phyloP scores from a whole-genome alignment of 2,797 vertebrate genomes.

The Hyperoplus lanceolatus region DNA sequence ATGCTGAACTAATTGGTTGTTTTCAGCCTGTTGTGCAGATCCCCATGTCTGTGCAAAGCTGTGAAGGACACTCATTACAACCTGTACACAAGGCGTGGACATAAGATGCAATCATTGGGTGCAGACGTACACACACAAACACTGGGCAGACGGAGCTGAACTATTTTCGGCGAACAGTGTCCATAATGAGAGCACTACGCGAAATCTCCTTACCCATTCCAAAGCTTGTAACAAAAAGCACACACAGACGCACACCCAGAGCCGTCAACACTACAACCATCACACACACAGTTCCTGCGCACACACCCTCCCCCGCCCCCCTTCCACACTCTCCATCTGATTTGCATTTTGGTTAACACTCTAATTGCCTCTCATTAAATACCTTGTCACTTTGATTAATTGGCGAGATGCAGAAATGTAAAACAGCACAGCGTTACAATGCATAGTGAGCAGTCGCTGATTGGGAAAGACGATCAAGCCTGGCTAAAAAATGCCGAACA shows the following conservation, averaged over 20 bases:
- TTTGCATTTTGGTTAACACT: constrained; percentile 84
- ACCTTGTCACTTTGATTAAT: constrained; percentile 88
- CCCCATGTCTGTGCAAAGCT: constrained; percentile 42
- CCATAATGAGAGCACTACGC: constrained; percentile 46
- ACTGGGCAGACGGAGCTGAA: constrained; percentile 31
- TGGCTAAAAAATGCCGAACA: constrained; percentile 43
- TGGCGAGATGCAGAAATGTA: constrained; percentile 80
- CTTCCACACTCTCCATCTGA: constrained; percentile 53
- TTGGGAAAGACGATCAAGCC: constrained; percentile 49
- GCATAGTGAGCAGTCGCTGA: constrained; percentile 61
- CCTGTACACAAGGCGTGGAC: constrained; percentile 30
- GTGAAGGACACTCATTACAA: constrained; percentile 76
- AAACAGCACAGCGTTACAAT: constrained; percentile 76
- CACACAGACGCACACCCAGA: neutral
- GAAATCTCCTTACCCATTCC: constrained; percentile 71
- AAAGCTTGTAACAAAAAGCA: constrained; percentile 39
- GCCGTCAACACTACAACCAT: neutral
- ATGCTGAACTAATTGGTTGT: constrained; percentile 80
- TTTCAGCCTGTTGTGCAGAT: constrained; percentile 61
- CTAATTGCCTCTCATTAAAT: constrained; percentile 88
- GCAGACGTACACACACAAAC: constrained; percentile 45
- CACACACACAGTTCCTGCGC: constrained; percentile 32
- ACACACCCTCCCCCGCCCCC: neutral
- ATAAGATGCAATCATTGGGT: constrained; percentile 43
- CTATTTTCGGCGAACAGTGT: constrained; percentile 31